Evolutionary conservation across 2,113 vertebrate species (phyloP), one percentile per base, ranked within the genome.

Genomic region (Notarius quadriscutis): DNA sequence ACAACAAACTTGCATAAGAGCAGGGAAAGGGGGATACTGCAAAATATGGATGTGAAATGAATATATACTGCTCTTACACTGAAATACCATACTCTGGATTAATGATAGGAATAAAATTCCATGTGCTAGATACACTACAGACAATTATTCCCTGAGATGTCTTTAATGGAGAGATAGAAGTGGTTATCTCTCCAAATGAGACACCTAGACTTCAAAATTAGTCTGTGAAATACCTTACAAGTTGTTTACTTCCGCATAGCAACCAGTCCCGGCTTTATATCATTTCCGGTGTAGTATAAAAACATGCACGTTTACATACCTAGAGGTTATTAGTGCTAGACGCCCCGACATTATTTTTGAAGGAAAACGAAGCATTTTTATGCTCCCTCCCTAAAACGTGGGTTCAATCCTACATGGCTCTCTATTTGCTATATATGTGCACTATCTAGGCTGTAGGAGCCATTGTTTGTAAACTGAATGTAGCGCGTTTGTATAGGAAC

Each of bases 221-320:
- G 41, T 41, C 3, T 41, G 41, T 41, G 41, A 41, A 41, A 4
- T 4, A 41, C 41, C 27, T 22, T 14, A 10, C 8, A 60, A 22
- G 79, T 81, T n/a, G n/a, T 6, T 34, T 34, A 81, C 57, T 41
- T 81, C 79, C 27, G 27, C 55, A 60, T 50, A 74, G 41, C 12
- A 79, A 79, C 48, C 51, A 27, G 25, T 55, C 12, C 4, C 30
- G 51, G 12, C n/a, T 27, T 55, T 7, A 9, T 18, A 30, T 7
- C 27, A 22, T 27, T 62, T 60, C 27, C 27, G 5, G 55, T 81
- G 30, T 11, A 57, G 0, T 7, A 4, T 58, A 14, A 34, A 60
- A 34, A 60, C 10, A 60, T 30, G 77, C 8, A 11, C 41, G 11
- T 53, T 27, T 78, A 84, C 87, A 48, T 84, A 87, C 87, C 87